A percentile compares a stretch with the other conserved stretches of the same genome.
phyloP scores from a whole-genome alignment of 2,113 vertebrate genomes.

The Macquaria ambigua region DNA sequence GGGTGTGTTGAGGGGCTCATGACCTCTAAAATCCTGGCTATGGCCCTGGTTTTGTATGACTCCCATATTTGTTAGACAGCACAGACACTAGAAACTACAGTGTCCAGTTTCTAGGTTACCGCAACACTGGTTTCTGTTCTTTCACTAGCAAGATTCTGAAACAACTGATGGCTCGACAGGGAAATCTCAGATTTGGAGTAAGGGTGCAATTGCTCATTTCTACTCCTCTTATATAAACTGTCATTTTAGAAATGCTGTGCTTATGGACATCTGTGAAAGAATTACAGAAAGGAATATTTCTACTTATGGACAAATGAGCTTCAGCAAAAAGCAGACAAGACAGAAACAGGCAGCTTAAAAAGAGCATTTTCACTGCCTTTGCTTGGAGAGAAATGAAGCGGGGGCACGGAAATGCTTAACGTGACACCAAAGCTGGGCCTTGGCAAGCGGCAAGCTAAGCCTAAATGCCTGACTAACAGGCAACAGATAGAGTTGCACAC shows the following conservation, averaged over 20 bases:
- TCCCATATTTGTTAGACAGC: background rate
- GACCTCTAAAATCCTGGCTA: conserved; percentile 10
- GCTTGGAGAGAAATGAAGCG: conserved; percentile 46
- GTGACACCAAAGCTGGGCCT: conserved; percentile 87
- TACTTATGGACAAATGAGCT: background rate
- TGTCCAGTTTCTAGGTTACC: conserved; percentile 9
- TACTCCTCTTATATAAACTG: background rate
- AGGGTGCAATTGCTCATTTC: background rate
- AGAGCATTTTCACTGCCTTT: conserved; percentile 27
- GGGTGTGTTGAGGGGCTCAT: background rate
- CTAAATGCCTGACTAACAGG: conserved; percentile 89
- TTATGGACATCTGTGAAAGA: background rate
- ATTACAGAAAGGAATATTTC: background rate
- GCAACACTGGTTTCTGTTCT: conserved; percentile 45
- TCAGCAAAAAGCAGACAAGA: conserved; percentile 10
- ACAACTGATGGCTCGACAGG: background rate
- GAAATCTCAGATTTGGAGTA: background rate
- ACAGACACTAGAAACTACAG: background rate
- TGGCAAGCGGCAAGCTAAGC: conserved; percentile 87
- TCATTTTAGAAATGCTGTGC: background rate
- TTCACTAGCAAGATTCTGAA: conserved; percentile 43
- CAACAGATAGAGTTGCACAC: conserved; percentile 87
- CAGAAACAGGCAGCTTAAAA: conserved; percentile 25
- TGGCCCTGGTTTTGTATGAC: conserved; percentile 5
- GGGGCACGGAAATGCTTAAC: conserved; percentile 73